Evolutionary conservation across 2,797 vertebrate species (phyloP), one percentile per base, ranked within the genome.

Genomic region (Arnoldichthys spilopterus): DNA sequence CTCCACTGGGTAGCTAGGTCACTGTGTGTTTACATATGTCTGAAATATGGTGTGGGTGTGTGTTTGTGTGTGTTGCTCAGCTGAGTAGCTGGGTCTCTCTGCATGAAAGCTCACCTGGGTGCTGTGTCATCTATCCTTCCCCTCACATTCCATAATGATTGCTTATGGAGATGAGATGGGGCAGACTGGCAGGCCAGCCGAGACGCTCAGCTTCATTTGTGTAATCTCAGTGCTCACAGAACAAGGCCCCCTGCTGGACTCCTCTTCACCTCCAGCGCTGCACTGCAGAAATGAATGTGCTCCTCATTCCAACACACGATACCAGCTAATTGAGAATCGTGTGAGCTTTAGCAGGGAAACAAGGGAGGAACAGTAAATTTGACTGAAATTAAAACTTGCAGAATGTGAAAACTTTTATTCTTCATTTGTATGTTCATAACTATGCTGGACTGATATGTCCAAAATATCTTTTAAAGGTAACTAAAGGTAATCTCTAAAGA

Each of bases 81-180:
- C n/a, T 26, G 24, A n/a, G n/a, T 56, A 56, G 54, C 54, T 56
- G 11, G 56, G 24, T 15, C 16, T 32, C 67, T 66, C 49, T 66
- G 72, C 74, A 72, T 63, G 64, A 77, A 59, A 32, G 6, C 78
- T 80, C 61, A 78, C 68, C 83, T 72, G 71, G 76, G 63, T 20
- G 22, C 34, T 9, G 9, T 32, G 9, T 80, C 67, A 66, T 22
- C 45, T 32, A 12, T 56, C 37, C 32, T 22, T 3, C 13, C 4
- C 8, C 75, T 79, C 56, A 45, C 56, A 69, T 71, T 49, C 64
- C 43, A 64, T 69, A 43, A 53, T 56, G 72, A 69, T 54, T 43
- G 28, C 73, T 71, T 24, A 8, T 32, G 20, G 49, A 59, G 71
- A 69, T 56, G 20, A 59, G 16, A 66, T 2, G 1, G 28, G 6